Evolutionary conservation across 2,113 vertebrate species (phyloP).

Genomic region (Arenaria interpres): DNA sequence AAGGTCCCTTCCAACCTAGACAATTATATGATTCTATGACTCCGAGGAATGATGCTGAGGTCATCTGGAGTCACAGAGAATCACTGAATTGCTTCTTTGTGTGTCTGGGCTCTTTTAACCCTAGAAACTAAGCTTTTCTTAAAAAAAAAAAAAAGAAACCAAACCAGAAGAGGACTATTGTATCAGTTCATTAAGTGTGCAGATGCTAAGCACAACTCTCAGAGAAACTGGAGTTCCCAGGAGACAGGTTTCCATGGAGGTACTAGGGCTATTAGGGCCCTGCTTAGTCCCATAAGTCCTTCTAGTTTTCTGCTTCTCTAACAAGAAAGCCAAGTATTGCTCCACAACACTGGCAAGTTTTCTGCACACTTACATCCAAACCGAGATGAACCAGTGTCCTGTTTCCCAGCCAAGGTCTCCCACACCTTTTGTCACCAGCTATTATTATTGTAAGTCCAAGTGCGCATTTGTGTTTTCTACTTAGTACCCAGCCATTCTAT

Average conservation of each 20-base stretch:
- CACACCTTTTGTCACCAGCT: not conserved
- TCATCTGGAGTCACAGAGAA: not conserved
- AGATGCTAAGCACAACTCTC: not conserved
- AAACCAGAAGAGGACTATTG: not conserved
- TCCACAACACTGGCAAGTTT: not conserved
- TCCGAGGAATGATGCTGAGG: rapidly evolving
- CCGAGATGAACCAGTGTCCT: not conserved
- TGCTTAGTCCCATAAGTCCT: not conserved
- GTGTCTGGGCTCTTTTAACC: not conserved
- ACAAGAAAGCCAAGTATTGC: not conserved
- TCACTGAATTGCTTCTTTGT: not conserved
- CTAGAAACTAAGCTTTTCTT: not conserved
- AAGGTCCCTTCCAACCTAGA: too few species aligned
- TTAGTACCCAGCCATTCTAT: not conserved
- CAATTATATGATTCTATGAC: too few species aligned
- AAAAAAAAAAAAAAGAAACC: not conserved
- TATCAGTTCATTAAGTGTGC: not conserved
- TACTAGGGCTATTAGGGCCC: not conserved
- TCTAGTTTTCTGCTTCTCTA: not conserved
- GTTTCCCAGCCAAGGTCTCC: not conserved
- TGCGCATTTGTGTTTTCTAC: not conserved
- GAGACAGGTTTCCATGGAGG: not conserved
- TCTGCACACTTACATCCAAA: not conserved
- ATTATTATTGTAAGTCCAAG: not conserved
- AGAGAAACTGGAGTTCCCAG: not conserved